Evolutionary conservation across 1,140 invertebrate genomes (phyloP).

Genomic region (Pemphigus obesinymphae): DNA sequence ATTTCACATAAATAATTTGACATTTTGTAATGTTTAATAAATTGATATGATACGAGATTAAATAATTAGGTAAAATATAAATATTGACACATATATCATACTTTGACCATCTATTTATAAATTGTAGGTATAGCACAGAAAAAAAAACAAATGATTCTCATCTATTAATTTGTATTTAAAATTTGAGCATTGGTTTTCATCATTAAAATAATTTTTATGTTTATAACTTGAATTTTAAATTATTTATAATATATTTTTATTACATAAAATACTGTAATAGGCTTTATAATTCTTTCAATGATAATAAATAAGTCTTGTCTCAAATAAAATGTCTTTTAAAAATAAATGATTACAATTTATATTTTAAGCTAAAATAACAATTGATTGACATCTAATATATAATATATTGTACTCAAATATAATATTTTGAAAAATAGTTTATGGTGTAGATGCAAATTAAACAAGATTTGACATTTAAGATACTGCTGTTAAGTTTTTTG

Average conservation of each 20-base stretch:
- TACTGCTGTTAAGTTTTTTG: no score
- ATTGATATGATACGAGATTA: background rate
- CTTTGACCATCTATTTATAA: background rate
- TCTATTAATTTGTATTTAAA: background rate
- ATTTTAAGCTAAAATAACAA: background rate
- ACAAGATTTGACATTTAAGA: no score
- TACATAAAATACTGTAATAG: background rate
- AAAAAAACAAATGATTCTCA: background rate
- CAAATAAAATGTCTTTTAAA: background rate
- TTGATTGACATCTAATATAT: background rate
- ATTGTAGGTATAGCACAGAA: no score
- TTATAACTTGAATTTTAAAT: background rate
- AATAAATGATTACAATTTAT: background rate
- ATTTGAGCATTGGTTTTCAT: background rate
- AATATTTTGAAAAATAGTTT: background rate
- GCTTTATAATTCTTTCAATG: background rate
- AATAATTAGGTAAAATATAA: background rate
- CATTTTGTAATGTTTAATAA: background rate
- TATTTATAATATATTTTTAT: background rate
- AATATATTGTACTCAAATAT: background rate
- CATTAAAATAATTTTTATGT: background rate
- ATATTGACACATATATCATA: background rate
- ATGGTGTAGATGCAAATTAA: no score
- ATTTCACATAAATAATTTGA: conserved; percentile 7
- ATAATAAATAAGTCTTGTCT: background rate